Percentiles rank a stretch among this genome's conserved stretches.
Evolutionary conservation across 2,797 vertebrate genomes (phyloP).

Genomic region (Alcedo quadribrachys): DNA sequence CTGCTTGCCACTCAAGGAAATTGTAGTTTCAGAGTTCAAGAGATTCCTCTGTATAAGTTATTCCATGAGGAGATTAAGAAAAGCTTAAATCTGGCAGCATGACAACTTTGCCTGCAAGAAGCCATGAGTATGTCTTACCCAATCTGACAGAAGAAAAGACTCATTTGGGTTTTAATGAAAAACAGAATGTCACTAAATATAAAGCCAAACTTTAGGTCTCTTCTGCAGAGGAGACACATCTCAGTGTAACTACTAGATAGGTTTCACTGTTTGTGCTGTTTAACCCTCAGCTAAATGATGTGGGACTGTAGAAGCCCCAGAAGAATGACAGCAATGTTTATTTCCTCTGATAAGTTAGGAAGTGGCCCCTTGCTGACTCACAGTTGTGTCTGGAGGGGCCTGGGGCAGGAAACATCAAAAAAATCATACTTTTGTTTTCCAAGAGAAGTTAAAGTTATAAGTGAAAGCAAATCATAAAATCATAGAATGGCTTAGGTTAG

Average conservation of each 20-base stretch:
- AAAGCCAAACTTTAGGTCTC: background rate
- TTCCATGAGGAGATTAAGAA: slow-evolving; percentile 50
- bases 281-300: background rate
- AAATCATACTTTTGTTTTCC: background rate
- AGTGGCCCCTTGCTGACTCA: background rate
- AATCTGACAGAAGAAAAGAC: slow-evolving; percentile 24
- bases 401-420: background rate
- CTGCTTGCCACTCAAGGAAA: slow-evolving; percentile 1
- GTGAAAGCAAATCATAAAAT: background rate
- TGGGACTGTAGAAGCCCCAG: background rate
- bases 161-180: slow-evolving; percentile 13
- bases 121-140: background rate
- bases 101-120: slow-evolving; percentile 11
- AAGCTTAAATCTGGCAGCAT: slow-evolving; percentile 35
- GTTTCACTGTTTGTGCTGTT: background rate
- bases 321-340: background rate
- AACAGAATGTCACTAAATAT: slow-evolving; percentile 14
- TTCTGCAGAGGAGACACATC: background rate
- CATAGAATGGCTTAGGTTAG: background rate
- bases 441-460: background rate
- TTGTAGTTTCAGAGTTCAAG: background rate
- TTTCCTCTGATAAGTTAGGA: background rate
- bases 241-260: background rate
- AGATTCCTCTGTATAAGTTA: slow-evolving; percentile 30
- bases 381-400: background rate